Evolutionary conservation across 1,140 invertebrate species (phyloP), one percentile per base, ranked within the genome.

Genomic region (Xylocopa sonorina): DNA sequence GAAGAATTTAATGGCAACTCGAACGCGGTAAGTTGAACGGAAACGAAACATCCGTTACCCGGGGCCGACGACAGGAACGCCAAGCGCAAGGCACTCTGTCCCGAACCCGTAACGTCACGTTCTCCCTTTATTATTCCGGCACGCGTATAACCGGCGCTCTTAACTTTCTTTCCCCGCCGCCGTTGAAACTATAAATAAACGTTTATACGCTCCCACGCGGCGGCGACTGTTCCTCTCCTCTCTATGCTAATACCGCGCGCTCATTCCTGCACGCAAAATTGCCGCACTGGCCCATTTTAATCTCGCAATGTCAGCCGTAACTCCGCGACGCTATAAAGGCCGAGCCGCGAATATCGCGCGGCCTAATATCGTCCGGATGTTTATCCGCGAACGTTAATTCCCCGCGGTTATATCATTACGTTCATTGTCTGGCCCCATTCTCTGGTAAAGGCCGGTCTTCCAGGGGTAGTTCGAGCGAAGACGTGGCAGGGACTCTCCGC

Each of bases 231-330:
- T 0, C 21, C 64, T 78, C 68, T 73, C 77, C 55, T 73, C 69
- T 64, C 77, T 78, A 78, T 78, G 77, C 77, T 78, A 78, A 78
- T 78, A 78, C 24, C 68, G 53, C 14, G 34, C 29, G 48, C 68
- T 78, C 69, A 78, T 72, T 78, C 68, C 48, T 21, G 69, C 77
- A 72, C 68, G 58, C 77, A 78, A 78, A 78, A 78, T 73, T 73
- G 77, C 69, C 58, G 69, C 69, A 50, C 57, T 78, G 51, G 68
- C 77, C 77, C 77, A 78, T 78, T 78, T 78, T 78, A 78, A 78
- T 78, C 77, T 73, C 77, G 69, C 77, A 78, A 73, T 72, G 77
- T 78, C 77, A 73, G 58, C 64, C 77, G 77, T 78, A 78, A 78
- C 73, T 73, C 69, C 77, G 69, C 77, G 77, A 73, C 77, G 69